Evolutionary conservation across 2,797 vertebrate species (phyloP), one percentile per base, ranked within the genome.

Genomic region (Cuniculus paca): DNA sequence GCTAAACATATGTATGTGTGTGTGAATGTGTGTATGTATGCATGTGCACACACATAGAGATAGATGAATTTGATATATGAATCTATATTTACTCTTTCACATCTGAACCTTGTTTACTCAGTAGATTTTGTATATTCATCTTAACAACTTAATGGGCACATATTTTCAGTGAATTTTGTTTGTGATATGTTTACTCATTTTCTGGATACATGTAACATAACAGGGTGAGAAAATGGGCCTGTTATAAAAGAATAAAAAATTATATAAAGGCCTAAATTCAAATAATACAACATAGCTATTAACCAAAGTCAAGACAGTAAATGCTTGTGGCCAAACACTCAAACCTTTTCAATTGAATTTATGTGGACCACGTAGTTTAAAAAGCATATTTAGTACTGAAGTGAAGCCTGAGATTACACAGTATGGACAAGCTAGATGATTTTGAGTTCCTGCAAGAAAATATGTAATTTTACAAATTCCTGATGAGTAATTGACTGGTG

Each of bases 121-220:
- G 6, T 58, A 36, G 28, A 63, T 83, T 96, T 68, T 88, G 34
- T 68, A 0, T 26, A 45, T 54, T 79, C 11, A 26, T 87, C 48
- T 68, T 36, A 26, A 34, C 2, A 68, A 88, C 6, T 65, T 85
- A 75, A 89, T 17, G 78, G 22, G 19, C 19, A 72, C 0, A 52
- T 90, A 17, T 1, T 93, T 34, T n/a, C 0, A 79, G 45, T 77
- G 8, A 48, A 95, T 84, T 81, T 93, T 94, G 61, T 86, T 91
- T 65, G 10, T 91, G 39, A n/a, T 79, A 0, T 22, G 2, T 75
- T 95, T 96, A 68, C 60, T 81, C n/a, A 36, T 74, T 89, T 42
- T 79, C 39, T 24, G 60, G 10, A 6, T 16, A 79, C 14, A 68
- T 22, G 26, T 54, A 58, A 77, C 1, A 56, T 12, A 92, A 34